Base-by-base conservation (phyloP, 2,888 invertebrate species). In the Troilus luridus region DNA sequence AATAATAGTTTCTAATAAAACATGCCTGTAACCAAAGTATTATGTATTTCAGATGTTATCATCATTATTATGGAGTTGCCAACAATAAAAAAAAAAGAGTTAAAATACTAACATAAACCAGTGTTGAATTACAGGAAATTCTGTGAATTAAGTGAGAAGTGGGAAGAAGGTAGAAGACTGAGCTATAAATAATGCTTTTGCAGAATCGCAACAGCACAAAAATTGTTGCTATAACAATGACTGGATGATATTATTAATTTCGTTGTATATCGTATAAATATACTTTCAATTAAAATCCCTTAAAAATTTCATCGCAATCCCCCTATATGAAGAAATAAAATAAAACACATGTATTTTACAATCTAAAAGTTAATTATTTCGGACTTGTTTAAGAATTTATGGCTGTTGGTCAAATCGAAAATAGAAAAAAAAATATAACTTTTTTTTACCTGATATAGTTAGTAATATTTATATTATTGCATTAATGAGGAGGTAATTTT, bases 131-230 rank as follows among this genome's bases (percentile, higher is more conserved):
- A 85, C 21, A 85, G 85, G n/a, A 85, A 56, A 85, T 56, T n/a
- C 54, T 21, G 54, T 56, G 56, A 56, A 85, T 19, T 27, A 56
- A 56, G n/a, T 85, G 85, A 85, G 85, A 85, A 85, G 85, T 85
- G 85, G 85, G 85, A 85, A 85, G 85, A 85, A 85, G 56, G 85
- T 56, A 58, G 56, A 85, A 41, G 41, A 77, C 72, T 77, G 72
- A 77, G 17, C 72, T 19, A 77, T 77, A 77, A 77, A 77, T 41
- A 41, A 19, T 77, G 19, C 8, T 77, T 77, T 77, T 41, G 11
- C 8, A 77, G 2, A 77, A 41, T 17, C 7, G 7, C 27, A 72
- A 59, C 59, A n/a, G n/a, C n/a, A 59, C 10, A 1, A 72, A 72
- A 72, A 2, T 64, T 64, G n/a, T 7, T 64, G 0, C n/a, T 24